Evolutionary conservation across 2,113 vertebrate genomes (phyloP).

Genomic region (Manacus vitellinus): DNA sequence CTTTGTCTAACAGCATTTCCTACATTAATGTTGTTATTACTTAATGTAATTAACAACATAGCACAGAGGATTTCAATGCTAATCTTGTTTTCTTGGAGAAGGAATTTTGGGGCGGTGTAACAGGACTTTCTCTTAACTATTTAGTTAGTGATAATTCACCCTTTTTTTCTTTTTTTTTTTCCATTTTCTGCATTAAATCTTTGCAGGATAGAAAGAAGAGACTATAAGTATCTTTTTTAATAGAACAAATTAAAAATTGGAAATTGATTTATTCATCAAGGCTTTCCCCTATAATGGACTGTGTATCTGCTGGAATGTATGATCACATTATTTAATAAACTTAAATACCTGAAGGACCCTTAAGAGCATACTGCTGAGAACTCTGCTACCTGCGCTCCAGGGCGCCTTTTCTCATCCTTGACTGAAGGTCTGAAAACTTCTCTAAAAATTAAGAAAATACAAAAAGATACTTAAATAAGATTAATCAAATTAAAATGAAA

Average conservation of each 20-base stretch:
- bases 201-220: neutral
- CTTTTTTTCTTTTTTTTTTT: neutral
- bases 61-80: neutral
- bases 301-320: neutral
- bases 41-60: neutral
- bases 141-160: neutral
- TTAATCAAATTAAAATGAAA: neutral
- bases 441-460: neutral
- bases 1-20: neutral
- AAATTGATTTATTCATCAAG: neutral
- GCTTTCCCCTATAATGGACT: neutral
- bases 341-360: neutral
- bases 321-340: neutral
- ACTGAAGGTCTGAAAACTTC: neutral
- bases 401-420: neutral
- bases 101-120: neutral
- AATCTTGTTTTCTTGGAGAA: neutral
- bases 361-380: neutral
- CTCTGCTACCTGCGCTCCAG: neutral
- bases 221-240: neutral
- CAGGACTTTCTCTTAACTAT: neutral
- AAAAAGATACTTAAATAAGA: neutral
- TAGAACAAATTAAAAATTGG: neutral
- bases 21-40: neutral
- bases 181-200: neutral